A percentile compares a stretch with the other conserved stretches of the same genome.
Conservation (phyloP, 2,888 invertebrate species). For the Ennomos quercinarius region DNA sequence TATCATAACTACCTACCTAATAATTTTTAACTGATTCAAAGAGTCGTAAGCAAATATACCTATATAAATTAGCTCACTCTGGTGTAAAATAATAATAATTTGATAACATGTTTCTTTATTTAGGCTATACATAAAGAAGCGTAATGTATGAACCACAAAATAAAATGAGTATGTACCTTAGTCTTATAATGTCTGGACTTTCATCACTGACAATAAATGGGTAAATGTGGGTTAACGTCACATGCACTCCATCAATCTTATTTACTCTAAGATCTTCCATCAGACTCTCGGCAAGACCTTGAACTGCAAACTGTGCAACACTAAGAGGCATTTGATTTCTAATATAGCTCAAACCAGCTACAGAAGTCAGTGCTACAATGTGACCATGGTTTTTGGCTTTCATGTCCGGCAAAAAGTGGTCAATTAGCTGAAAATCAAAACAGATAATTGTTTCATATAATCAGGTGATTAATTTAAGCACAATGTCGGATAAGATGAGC, state of each 20-base stretch:
- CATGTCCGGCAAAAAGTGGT: conserved; percentile 87
- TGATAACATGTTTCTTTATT: no score
- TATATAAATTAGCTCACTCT: no score
- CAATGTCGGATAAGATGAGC: no score
- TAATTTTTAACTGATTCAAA: no score
- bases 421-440: conserved; percentile 75
- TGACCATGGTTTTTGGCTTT: conserved; percentile 85
- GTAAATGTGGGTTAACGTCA: conserved; percentile 87
- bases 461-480: background rate
- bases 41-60: no score
- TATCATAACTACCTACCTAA: no score
- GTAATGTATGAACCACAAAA: background rate
- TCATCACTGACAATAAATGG: conserved; percentile 86
- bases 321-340: conserved; percentile 86
- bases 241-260: conserved; percentile 83
- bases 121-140: no score
- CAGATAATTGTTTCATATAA: background rate
- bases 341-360: conserved; percentile 86
- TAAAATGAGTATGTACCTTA: conserved; percentile 68
- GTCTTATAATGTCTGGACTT: conserved; percentile 78
- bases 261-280: conserved; percentile 86
- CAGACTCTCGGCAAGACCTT: conserved; percentile 87
- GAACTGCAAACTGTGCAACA: conserved; percentile 88
- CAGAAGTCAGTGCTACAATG: conserved; percentile 86
- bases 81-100: no score